Evolutionary conservation across 1,140 invertebrate genomes (phyloP).

Genomic region (Caenorhabditis inopinata): DNA sequence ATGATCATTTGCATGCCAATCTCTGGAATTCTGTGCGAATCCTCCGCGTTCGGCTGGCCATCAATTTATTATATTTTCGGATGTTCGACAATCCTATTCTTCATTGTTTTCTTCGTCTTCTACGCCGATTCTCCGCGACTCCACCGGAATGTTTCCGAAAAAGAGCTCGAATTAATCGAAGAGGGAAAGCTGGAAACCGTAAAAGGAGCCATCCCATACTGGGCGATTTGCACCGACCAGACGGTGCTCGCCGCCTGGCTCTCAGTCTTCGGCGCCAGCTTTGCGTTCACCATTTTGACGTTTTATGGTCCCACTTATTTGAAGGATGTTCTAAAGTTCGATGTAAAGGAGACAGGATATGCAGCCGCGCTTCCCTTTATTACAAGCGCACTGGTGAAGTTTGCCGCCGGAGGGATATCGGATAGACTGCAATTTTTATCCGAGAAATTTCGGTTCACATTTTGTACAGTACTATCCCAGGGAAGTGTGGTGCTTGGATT

Average conservation of each 20-base stretch:
- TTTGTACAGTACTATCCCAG: neutral
- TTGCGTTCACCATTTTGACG: neutral
- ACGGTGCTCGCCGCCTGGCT: neutral
- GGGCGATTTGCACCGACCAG: neutral
- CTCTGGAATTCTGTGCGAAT: neutral
- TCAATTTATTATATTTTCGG: slow-evolving; percentile 6
- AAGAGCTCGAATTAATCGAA: neutral
- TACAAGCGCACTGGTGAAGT: neutral
- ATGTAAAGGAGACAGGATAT: neutral
- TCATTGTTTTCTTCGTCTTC: neutral
- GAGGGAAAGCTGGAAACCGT: neutral
- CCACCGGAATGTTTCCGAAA: neutral
- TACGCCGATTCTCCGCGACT: neutral
- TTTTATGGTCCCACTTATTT: slow-evolving; percentile 4
- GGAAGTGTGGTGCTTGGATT: neutral
- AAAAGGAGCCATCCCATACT: neutral
- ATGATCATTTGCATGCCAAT: neutral
- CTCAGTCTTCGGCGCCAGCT: neutral
- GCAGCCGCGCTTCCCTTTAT: neutral
- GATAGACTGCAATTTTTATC: neutral
- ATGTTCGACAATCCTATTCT: neutral
- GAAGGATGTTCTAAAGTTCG: neutral
- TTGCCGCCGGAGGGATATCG: neutral
- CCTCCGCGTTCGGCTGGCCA: neutral
- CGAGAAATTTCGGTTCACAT: neutral